Base-by-base conservation (phyloP, 2,888 invertebrate species). In the Caenorhabditis macrosperma region DNA sequence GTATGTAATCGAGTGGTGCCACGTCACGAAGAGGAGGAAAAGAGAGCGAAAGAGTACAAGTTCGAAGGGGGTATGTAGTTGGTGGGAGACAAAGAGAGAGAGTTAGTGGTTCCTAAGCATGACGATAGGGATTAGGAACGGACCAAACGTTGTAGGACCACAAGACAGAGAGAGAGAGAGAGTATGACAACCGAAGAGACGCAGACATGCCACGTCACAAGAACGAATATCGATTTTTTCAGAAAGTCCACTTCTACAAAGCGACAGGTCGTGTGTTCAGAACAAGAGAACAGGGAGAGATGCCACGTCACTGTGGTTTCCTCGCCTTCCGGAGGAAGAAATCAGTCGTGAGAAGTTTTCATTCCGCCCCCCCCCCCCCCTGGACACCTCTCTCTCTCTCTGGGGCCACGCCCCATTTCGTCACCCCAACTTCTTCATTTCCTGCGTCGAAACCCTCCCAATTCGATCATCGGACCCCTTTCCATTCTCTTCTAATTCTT, bases 381-480 rank as follows among this genome's bases (percentile, higher is more conserved):
- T 7, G 10, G 5, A 15, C 2, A 2, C 15, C 15, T 38, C 50
- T 50, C 30, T 50, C 20, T 35, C 33, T 33, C 12, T 30, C 63
- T 24, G 2, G 17, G 24, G 33, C 46, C 20, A 28, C 50, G 26
- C 61, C 52, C 28, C 33, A 26, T 54, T 28, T 26, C 38, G 20
- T 22, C 38, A 24, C 30, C 41, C 17, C 12, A 1, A 17, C 46
- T 35, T 64, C 59, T 59, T 59, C 72, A 64, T 64, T 66, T 74
- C 52, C 64, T 61, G 33, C n/a, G 33, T 20, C 66, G 24, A 28
- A 33, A 17, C n/a, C 12, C 28, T 30, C 20, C 33, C 46, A 68
- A 63, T 64, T 63, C 57, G 72, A 64, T 72, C 52, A 26, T 7
- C 41, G 72, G 60, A 69, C 52, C 69, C 55, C 69, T 69, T n/a